Base-by-base conservation (phyloP, 2,888 invertebrate genomes). In the Platycheirus albimanus region DNA sequence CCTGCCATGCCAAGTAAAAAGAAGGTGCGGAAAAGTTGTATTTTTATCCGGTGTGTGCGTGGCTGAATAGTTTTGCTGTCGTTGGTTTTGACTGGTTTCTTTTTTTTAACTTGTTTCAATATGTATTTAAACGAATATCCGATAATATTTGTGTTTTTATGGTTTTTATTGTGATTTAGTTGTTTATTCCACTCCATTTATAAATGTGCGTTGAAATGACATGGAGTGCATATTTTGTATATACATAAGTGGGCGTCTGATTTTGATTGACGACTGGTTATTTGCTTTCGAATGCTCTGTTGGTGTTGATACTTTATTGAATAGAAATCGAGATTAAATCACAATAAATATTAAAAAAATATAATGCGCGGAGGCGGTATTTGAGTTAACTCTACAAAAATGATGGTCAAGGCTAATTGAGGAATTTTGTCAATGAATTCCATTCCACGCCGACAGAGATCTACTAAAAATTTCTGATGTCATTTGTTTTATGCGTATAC, bases 41-140 rank as follows among this genome's bases (percentile, higher is more conserved):
- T 43, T 28, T 28, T 43, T 24, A 24, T 41, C 20, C 38, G 10
- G n/a, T 61, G 61, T 28, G 30, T 45, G 17, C 8, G 61, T 17
- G 30, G 61, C 19, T 20, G 24, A 41, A 15, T 58, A 28, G 24
- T 41, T 41, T 24, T 13, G 24, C 38, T 24, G 38, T 56, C 17
- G 36, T 15, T 30, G 19, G 17, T 33, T n/a, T n/a, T 13, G 10
- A 33, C 47, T 41, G 20, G n/a, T 20, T 43, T n/a, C n/a, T n/a
- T 2, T 64, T 54, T 13, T 47, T 13, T 24, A 24, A 3, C 6
- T 24, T 33, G 30, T 33, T 4, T 33, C 8, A 8, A 33, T 33
- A 33, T 33, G 5, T 33, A n/a, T 33, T 33, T 67, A 67, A 67
- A 61, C n/a, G 56, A 49, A 56, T 66, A 49, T 36, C 56, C 51